A percentile compares a stretch with the other conserved stretches of the same genome.
Conservation (phyloP, 2,888 invertebrate genomes). For the Norana najaformis region DNA sequence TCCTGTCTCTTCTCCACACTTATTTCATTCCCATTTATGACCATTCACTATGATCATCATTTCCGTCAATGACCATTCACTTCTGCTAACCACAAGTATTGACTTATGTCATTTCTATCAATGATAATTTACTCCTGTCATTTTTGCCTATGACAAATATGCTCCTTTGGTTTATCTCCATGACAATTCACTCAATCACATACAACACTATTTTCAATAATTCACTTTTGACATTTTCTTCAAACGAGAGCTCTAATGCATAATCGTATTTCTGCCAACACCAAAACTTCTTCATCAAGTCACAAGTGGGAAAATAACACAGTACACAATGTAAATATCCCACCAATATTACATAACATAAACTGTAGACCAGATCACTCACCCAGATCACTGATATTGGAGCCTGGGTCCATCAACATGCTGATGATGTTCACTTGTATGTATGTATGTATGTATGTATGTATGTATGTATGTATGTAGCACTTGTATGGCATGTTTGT, state of each 20-base stretch:
- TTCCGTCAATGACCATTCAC: background rate
- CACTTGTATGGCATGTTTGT: too few relatives aligned
- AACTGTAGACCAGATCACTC: background rate
- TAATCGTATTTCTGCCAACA: background rate
- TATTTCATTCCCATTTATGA: background rate
- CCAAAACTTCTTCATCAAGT: background rate
- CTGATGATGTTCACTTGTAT: background rate
- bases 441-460: too few relatives aligned
- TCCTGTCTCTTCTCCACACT: background rate
- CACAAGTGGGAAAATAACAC: background rate
- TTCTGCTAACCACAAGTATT: background rate
- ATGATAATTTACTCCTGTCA: background rate
- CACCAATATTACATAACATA: background rate
- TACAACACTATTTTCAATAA: background rate
- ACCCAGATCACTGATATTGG: background rate
- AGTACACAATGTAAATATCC: background rate
- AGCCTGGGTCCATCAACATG: background rate
- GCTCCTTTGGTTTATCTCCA: background rate
- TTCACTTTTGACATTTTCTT: background rate
- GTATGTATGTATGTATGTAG: too few relatives aligned
- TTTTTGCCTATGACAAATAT: background rate
- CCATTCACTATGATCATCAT: background rate
- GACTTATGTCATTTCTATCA: background rate
- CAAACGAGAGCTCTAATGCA: background rate
- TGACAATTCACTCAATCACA: background rate